Base-by-base conservation (phyloP, 2,888 invertebrate species). In the Ectobius pallidus region DNA sequence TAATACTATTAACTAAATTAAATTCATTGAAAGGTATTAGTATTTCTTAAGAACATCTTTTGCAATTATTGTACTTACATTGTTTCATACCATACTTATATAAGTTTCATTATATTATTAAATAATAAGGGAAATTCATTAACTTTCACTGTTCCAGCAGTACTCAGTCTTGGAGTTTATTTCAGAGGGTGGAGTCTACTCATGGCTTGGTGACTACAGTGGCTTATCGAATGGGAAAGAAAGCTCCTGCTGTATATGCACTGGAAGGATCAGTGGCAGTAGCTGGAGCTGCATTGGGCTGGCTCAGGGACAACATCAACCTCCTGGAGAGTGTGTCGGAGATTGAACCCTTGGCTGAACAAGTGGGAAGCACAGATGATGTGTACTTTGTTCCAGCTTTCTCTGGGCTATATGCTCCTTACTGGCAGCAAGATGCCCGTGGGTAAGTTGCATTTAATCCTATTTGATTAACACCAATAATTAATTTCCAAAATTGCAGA, bases 311-410 rank as follows among this genome's bases (percentile, higher is more conserved):
- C 80, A 94, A 95, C 80, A 84, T 99, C 75, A 89, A 90, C 76
- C 87, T 99, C 63, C 86, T 95, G 75, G 84, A 86, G 75, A 87
- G 89, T 76, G 86, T 91, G 34, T 83, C 85, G 30, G 91, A 94
- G 79, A 87, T 89, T 77, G 94, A 90, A 82, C 83, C 85, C 0
- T 81, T 92, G 72, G 91, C 92, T 1, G 82, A 85, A 67, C 81
- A 83, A 63, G 91, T 90, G 0, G 84, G 85, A 65, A 84, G 85
- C 78, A 87, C 88, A 0, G 93, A 93, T 46, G 96, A 93, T 78
- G 92, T 97, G 77, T 94, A 93, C 82, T 97, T 99, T 84, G 97
- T 99, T 11, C 97, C 98, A n/a, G 97, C 97, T 6, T 97, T 99
- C 84, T 95, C 95, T 76, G 99, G 98, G 0, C 85, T 99, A 6